These are phyloP conservation scores for Nephrotoma guestfalica DNA, from an alignment of 2,888 invertebrate genomes.

Conservation along the genomic window DNA sequence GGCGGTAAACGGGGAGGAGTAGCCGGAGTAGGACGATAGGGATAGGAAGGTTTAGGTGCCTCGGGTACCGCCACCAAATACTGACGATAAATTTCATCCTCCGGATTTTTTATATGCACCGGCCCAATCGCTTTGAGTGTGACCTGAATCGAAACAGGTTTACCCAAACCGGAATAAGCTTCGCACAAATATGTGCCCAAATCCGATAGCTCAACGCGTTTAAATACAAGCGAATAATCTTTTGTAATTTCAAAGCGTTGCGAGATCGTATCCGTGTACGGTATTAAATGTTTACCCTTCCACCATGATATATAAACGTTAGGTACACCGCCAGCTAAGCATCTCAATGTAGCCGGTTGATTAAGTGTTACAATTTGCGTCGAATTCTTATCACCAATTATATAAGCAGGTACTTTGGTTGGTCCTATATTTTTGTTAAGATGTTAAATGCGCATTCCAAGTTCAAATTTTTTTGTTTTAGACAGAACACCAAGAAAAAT, in stretches of 20 bases:
- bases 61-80: constrained; percentile 33
- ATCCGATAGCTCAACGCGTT: constrained; percentile 51
- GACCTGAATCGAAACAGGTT: constrained; percentile 63
- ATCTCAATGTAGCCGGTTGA: constrained; percentile 53
- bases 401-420: constrained; percentile 35
- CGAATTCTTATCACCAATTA: constrained; percentile 50
- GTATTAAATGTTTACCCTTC: constrained; percentile 61
- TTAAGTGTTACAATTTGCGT: constrained; percentile 55
- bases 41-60: constrained; percentile 27
- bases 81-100: constrained; percentile 41
- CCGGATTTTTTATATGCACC: constrained; percentile 40
- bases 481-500: constrained; percentile 9
- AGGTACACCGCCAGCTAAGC: constrained; percentile 72
- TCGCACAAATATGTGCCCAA: constrained; percentile 80
- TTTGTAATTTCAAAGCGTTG: constrained; percentile 44
- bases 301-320: constrained; percentile 71
- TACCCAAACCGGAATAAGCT: constrained; percentile 69
- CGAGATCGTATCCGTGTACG: constrained; percentile 34
- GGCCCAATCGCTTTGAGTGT: constrained; percentile 58
- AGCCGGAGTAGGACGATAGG: constrained; percentile 30
- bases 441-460: constrained; percentile 39
- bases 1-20: constrained; percentile 21
- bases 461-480: background rate
- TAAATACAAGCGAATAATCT: constrained; percentile 61
- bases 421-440: background rate